Evolutionary conservation across 2,797 vertebrate species (phyloP), one percentile per base, ranked within the genome.

Genomic region (Heliangelus exortis): DNA sequence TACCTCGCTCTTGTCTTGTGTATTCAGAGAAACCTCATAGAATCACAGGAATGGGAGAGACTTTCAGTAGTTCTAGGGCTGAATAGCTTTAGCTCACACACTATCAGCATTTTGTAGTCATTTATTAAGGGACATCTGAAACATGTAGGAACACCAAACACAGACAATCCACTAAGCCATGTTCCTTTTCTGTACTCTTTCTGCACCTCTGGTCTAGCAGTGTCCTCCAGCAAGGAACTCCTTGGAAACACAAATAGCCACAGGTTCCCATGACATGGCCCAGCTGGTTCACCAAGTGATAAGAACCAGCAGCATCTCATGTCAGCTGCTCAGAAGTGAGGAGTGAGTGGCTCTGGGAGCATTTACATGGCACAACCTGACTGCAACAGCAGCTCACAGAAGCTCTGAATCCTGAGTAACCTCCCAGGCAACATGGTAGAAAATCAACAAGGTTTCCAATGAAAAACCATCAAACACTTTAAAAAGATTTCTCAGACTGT

Each of bases 391-490:
- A 72, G 75, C 31, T 72, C 58, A 3, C 3, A 58, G 59, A 15
- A 82, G 23, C 16, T 83, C 68, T 59, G 63, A 28, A 14, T 58
- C 55, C 39, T 0, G 1, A 66, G 19, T 5, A 54, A 54, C 25
- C 13, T 74, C 57, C 17, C n/a, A 48, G 45, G 9, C 16, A 65
- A 12, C 0, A 5, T 7, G 10, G 31, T 11, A n/a, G 34, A 83
- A 63, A 55, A 59, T 15, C 48, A 33, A 15, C 23, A 22, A 28
- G 1, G 1, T 20, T 55, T 45, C 43, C 23, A 31, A 39, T 7
- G 14, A 6, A 62, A 50, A 80, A 9, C 26, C 48, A 10, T 21
- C 9, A 39, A 34, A 0, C 0, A 51, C 4, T 72, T 55, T 7
- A 20, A 68, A 59, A 73, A 54, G 7, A 39, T 72, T 36, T 36